These are phyloP conservation scores for Promerops cafer DNA, from an alignment of 2,113 vertebrate genomes.

Conservation along the genomic window DNA sequence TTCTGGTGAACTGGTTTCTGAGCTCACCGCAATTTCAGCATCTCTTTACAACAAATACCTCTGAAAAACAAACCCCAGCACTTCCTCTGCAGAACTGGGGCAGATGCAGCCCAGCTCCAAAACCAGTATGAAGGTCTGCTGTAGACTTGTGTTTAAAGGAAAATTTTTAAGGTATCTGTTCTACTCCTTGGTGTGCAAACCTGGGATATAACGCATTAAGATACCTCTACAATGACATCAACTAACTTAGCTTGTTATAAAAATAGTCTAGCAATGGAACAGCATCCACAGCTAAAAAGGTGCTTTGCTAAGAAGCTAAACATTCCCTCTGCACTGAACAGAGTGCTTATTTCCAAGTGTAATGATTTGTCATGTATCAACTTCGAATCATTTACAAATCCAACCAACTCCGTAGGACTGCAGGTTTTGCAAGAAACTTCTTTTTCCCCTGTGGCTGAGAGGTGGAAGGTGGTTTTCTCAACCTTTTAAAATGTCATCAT, in stretches of 20 bases:
- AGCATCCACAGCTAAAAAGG: background rate
- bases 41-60: accelerated
- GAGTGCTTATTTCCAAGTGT: background rate
- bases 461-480: background rate
- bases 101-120: background rate
- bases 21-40: background rate
- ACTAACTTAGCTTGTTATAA: background rate
- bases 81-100: background rate
- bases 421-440: background rate
- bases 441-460: background rate
- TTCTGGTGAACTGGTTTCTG: background rate
- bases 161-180: background rate
- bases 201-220: background rate
- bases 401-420: background rate
- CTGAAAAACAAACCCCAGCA: background rate
- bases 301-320: background rate
- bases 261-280: background rate
- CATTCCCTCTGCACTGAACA: background rate
- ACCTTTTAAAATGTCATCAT: background rate
- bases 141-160: background rate
- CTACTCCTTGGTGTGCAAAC: background rate
- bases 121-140: background rate
- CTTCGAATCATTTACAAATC: background rate
- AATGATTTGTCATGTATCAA: background rate
- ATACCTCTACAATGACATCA: background rate